Evolutionary conservation across 1,140 invertebrate species (phyloP).

Genomic region (Nasonia vitripennis): DNA sequence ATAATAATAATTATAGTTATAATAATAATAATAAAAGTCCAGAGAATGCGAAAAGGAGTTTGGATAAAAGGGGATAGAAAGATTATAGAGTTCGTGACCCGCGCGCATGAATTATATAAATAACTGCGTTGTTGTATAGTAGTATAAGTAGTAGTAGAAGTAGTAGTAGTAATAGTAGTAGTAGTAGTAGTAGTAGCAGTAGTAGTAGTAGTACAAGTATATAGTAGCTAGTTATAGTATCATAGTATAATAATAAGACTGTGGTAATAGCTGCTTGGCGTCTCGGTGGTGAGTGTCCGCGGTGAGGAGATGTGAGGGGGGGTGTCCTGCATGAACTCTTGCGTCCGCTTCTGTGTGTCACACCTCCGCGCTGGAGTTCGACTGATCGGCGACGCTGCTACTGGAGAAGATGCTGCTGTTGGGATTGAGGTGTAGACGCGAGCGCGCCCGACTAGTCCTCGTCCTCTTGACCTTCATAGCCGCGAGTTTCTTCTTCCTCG

Average conservation of each 20-base stretch:
- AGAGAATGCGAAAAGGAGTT: background rate
- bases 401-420: background rate
- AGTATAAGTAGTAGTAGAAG: background rate
- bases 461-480: slow-evolving; percentile 62
- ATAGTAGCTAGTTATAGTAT: background rate
- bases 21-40: background rate
- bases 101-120: slow-evolving; percentile 18
- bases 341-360: slow-evolving; percentile 16
- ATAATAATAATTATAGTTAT: background rate
- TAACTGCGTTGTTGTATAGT: background rate
- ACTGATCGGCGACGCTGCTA: slow-evolving; percentile 47
- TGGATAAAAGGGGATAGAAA: background rate
- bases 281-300: background rate
- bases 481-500: slow-evolving; percentile 66
- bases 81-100: slow-evolving; percentile 5
- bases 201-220: background rate
- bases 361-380: slow-evolving; percentile 49
- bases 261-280: slow-evolving; percentile 44
- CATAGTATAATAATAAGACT: slow-evolving; percentile 24
- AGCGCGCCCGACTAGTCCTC: slow-evolving; percentile 61
- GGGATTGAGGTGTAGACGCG: slow-evolving; percentile 2
- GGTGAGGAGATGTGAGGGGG: background rate
- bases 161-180: background rate
- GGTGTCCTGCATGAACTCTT: background rate
- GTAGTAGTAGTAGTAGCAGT: background rate